These are phyloP conservation scores for Carpatolechia fugitivella DNA, from an alignment of 2,888 invertebrate species.

Conservation along the genomic window DNA sequence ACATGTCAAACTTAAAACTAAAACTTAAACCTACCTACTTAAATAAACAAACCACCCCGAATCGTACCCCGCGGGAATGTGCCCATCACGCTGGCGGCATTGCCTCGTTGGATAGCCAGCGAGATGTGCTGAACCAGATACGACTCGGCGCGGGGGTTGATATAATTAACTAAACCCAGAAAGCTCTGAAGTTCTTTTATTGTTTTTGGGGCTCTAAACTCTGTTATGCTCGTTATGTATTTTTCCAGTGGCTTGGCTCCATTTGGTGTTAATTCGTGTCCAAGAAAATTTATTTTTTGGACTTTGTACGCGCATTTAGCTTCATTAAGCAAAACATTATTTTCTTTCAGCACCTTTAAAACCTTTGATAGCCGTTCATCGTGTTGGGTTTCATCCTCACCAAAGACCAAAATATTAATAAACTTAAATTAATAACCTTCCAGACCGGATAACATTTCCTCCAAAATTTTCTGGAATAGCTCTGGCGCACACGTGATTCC, in stretches of 20 bases:
- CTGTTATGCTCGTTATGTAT: not conserved
- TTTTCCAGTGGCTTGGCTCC: not conserved
- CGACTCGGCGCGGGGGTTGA: too few species aligned
- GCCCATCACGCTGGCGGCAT: too few species aligned
- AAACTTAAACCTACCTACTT: too few species aligned
- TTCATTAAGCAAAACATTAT: conserved; percentile 7
- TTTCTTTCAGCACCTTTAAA: not conserved
- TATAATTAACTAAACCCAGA: conserved; percentile 24
- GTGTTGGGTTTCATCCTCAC: conserved; percentile 24
- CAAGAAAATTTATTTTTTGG: not conserved
- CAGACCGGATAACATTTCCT: conserved; percentile 34
- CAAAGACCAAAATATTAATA: conserved; percentile 23
- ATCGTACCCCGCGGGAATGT: too few species aligned
- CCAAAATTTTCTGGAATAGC: too few species aligned
- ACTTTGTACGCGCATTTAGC: conserved; percentile 2
- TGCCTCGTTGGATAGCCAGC: too few species aligned
- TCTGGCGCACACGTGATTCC: too few species aligned
- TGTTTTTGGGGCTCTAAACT: too few species aligned
- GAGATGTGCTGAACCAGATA: too few species aligned
- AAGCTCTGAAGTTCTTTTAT: conserved; percentile 12
- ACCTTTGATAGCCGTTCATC: conserved; percentile 29
- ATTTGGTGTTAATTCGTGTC: not conserved
- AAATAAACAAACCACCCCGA: too few species aligned
- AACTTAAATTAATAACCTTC: conserved; percentile 37
- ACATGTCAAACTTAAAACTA: too few species aligned